A percentile compares a stretch with the other conserved stretches of the same genome.
These are phyloP conservation scores for Meles meles DNA, from an alignment of 2,113 vertebrate genomes.

Conservation along the genomic window DNA sequence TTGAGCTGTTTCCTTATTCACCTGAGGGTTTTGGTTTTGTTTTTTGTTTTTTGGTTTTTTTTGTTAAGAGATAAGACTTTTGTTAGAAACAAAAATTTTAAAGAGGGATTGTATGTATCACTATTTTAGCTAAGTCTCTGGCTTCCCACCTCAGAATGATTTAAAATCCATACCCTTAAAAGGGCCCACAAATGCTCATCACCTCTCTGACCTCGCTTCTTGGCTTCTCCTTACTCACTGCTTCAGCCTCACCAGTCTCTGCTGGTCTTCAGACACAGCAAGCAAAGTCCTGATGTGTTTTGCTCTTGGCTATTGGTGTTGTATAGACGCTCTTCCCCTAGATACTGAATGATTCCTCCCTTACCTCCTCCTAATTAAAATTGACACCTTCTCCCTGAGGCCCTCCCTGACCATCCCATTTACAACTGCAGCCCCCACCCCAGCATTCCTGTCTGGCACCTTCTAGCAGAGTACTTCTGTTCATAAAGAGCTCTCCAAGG, in stretches of 20 bases:
- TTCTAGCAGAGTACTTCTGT: neutral
- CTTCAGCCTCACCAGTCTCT: neutral
- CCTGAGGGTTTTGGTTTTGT: neutral
- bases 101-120: neutral
- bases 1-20: neutral
- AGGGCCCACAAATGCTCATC: neutral
- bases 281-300: neutral
- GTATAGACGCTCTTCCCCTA: neutral
- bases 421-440: neutral
- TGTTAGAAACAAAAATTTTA: neutral
- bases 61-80: neutral
- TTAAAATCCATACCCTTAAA: neutral
- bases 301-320: neutral
- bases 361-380: neutral
- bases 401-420: neutral
- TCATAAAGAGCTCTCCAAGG: neutral
- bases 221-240: neutral
- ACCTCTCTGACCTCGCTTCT: neutral
- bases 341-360: too few species aligned
- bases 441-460: neutral
- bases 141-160: neutral
- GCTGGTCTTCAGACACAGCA: neutral
- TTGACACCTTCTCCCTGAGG: neutral
- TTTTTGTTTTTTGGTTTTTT: neutral
- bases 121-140: neutral